Evolutionary conservation across 2,888 invertebrate genomes (phyloP).

Genomic region (Coenonympha glycerion): DNA sequence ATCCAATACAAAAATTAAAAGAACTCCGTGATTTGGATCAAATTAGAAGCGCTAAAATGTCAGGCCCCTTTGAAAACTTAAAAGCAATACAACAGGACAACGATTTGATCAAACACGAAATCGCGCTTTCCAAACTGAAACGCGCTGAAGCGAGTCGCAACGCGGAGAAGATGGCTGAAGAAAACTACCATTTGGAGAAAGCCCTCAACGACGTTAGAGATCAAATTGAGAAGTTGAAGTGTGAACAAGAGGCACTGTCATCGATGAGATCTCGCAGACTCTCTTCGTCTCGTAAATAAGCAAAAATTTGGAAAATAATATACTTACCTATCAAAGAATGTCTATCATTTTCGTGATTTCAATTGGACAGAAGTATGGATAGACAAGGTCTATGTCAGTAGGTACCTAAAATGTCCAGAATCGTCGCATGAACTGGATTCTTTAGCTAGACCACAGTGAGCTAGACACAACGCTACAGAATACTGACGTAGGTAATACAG

Average conservation of each 20-base stretch:
- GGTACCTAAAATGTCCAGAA: too few relatives aligned
- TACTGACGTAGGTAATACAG: too few relatives aligned
- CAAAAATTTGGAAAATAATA: too few relatives aligned
- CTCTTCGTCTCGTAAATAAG: too few relatives aligned
- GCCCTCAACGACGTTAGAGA: conserved; percentile 38
- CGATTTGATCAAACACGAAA: conserved; percentile 38
- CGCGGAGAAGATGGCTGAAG: conserved; percentile 47
- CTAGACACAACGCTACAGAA: too few relatives aligned
- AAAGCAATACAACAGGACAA: conserved; percentile 43
- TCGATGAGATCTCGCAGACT: neutral
- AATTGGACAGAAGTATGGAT: too few relatives aligned
- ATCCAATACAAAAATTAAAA: too few relatives aligned
- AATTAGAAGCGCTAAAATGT: conserved; percentile 22
- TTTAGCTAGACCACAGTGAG: too few relatives aligned
- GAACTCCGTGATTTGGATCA: neutral
- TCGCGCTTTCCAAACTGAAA: conserved; percentile 41
- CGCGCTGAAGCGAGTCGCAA: conserved; percentile 47
- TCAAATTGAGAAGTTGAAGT: conserved; percentile 40
- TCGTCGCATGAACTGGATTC: too few relatives aligned
- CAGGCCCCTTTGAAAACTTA: conserved; percentile 30
- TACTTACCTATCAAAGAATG: too few relatives aligned
- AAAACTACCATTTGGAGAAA: conserved; percentile 50
- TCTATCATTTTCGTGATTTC: too few relatives aligned
- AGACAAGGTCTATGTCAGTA: too few relatives aligned
- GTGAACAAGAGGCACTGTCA: conserved; percentile 18